phyloP scores from a whole-genome alignment of 2,113 vertebrate genomes.

The Anser brachyrhynchus region DNA sequence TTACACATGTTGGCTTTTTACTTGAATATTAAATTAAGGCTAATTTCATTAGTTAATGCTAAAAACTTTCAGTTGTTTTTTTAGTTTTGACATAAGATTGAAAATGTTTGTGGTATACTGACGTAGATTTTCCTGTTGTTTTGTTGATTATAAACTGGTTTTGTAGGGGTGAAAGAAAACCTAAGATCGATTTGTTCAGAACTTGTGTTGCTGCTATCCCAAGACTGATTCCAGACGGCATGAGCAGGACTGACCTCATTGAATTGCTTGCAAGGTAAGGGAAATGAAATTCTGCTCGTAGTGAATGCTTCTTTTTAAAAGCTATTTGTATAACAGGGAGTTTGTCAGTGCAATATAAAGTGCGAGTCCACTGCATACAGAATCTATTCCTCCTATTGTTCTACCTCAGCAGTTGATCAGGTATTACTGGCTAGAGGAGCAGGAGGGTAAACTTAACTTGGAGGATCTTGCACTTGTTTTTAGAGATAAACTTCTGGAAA shows the following conservation, averaged over 20 bases:
- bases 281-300: not conserved
- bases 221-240: constrained; percentile 96
- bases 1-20: not conserved
- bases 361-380: not conserved
- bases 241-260: constrained; percentile 98
- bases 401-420: not conserved
- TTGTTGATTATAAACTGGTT: constrained; percentile 30
- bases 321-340: fast-evolving
- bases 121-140: not conserved
- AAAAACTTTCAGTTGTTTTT: not conserved
- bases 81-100: not conserved
- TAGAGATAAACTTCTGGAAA: not conserved
- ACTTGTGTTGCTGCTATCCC: constrained; percentile 98
- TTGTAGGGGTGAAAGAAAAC: constrained; percentile 95
- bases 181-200: constrained; percentile 98
- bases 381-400: not conserved
- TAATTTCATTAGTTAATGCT: not conserved
- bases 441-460: not conserved
- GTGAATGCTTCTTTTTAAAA: not conserved
- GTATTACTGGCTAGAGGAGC: not conserved
- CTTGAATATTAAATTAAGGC: not conserved
- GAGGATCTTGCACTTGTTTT: not conserved
- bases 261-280: constrained; percentile 95
- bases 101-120: not conserved
- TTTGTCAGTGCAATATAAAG: not conserved